Base-by-base conservation (phyloP, 2,797 vertebrate genomes). In the Varecia variegata region DNA sequence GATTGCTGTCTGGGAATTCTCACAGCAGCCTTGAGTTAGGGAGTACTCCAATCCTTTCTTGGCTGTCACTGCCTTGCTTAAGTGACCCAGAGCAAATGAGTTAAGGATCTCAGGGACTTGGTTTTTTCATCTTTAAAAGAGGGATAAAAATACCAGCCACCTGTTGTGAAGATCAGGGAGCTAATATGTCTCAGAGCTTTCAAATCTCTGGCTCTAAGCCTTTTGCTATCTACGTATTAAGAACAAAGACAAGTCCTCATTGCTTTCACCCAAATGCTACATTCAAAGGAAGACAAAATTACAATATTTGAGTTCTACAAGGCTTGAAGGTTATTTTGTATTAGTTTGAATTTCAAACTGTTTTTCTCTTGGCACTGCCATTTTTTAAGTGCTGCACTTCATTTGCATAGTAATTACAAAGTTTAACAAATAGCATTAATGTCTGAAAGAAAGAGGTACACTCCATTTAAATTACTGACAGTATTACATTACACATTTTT, bases 381-480 rank as follows among this genome's bases (percentile, higher is more conserved):
- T 97, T 98, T 98, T 98, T 98, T 89, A 98, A 98, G 87, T 87
- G 56, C 77, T 97, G 81, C 70, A 96, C 91, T 98, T 98, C 89
- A 98, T 98, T 98, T 98, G 95, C 98, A 98, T 98, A 98, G 94
- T 98, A 98, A 98, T 98, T 97, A 97, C 93, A 98, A 98, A 98
- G 92, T 97, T 98, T 98, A 98, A 98, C 97, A 98, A 98, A 98
- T 97, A 98, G 43, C 90, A 97, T 98, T 98, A 98, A 98, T 98
- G 97, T 92, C 94, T 97, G 90, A 97, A 98, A 98, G 97, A 98
- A 98, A 98, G 91, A 98, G 38, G 97, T 97, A 96, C 86, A 98
- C 94, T 98, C 83, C 77, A 97, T 98, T 98, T 98, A 98, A 98
- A 98, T 98, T 98, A 98, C 97, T 96, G 97, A 97, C 95, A 98